phyloP scores from a whole-genome alignment of 2,888 invertebrate species.

The Onthophagus sagittarius region DNA sequence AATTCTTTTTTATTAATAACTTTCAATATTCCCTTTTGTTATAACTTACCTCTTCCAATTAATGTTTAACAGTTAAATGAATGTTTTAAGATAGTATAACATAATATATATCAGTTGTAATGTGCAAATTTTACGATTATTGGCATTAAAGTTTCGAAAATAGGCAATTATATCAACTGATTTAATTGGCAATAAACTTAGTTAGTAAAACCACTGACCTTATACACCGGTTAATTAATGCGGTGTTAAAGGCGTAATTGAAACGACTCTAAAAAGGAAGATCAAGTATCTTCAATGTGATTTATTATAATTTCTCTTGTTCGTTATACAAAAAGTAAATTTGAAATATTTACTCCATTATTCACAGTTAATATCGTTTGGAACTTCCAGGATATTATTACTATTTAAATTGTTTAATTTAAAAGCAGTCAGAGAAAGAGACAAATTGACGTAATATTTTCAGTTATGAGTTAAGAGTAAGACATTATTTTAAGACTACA shows the following conservation, averaged over 20 bases:
- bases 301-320: too few relatives aligned
- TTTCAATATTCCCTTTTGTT: too few relatives aligned
- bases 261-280: too few relatives aligned
- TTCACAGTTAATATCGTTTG: neutral
- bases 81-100: too few relatives aligned
- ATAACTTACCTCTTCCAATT: too few relatives aligned
- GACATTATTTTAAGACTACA: neutral
- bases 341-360: neutral
- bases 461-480: neutral
- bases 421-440: neutral
- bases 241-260: too few relatives aligned
- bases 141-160: neutral
- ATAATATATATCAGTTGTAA: neutral
- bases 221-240: neutral
- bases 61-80: too few relatives aligned
- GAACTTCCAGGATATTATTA: neutral
- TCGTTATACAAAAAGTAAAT: neutral
- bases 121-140: neutral
- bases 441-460: neutral
- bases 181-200: neutral
- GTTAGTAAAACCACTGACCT: neutral
- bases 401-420: neutral
- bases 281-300: too few relatives aligned
- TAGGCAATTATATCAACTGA: neutral
- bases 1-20: too few relatives aligned